Conservation (phyloP, 2,888 invertebrate species). For the Orthosia incerta region DNA sequence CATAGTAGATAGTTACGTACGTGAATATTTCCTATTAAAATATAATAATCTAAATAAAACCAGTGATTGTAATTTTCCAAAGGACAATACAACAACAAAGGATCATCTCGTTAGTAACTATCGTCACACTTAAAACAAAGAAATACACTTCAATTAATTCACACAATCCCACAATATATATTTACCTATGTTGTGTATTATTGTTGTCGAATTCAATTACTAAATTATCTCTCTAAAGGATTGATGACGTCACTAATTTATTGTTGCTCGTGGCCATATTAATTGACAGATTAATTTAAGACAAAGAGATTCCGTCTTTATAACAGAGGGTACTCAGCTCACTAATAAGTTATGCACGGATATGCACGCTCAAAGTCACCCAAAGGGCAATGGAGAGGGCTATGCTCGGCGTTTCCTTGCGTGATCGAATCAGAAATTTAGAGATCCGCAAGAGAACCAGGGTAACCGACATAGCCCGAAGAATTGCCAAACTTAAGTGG, state of each 20-base stretch:
- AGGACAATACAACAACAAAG: background rate
- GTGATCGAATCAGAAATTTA: no score
- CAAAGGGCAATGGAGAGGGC: no score
- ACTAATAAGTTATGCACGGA: background rate
- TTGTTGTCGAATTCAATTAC: no score
- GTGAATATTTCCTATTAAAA: background rate
- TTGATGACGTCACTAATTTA: background rate
- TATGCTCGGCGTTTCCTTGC: no score
- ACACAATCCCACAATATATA: no score
- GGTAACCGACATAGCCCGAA: no score
- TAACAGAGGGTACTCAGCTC: background rate
- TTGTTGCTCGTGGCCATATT: constrained; percentile 1
- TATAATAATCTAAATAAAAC: background rate
- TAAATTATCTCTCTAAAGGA: background rate
- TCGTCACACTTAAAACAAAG: background rate
- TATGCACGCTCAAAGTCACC: no score
- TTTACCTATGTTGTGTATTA: no score
- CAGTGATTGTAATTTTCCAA: background rate
- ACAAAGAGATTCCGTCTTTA: background rate
- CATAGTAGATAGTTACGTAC: no score
- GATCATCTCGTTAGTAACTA: background rate
- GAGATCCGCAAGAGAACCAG: no score
- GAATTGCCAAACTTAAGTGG: no score
- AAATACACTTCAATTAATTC: background rate
- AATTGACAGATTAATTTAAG: background rate